Evolutionary conservation across 2,888 invertebrate species (phyloP).

Genomic region (Ochropleura leucogaster): DNA sequence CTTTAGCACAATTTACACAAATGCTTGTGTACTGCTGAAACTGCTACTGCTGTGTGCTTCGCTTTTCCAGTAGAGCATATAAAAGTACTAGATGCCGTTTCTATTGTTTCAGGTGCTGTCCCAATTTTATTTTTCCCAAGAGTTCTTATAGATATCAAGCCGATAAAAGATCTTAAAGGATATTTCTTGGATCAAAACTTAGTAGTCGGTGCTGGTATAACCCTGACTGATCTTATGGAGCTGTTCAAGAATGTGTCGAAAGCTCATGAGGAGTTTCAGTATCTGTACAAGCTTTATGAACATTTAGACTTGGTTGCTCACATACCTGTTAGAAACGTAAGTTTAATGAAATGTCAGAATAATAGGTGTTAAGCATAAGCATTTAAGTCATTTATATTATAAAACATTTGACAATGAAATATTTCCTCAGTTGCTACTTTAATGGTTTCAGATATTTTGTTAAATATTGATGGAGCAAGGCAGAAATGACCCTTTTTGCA

Average conservation of each 20-base stretch:
- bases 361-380: too few species aligned
- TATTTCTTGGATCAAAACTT: slow-evolving; percentile 84
- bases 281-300: slow-evolving; percentile 90
- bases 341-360: slow-evolving; percentile 61
- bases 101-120: slow-evolving; percentile 78
- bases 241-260: slow-evolving; percentile 81
- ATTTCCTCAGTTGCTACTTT: too few species aligned
- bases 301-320: slow-evolving; percentile 94
- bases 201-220: slow-evolving; percentile 91
- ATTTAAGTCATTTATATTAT: too few species aligned
- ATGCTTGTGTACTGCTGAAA: too few species aligned
- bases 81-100: not conserved
- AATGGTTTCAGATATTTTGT: too few species aligned
- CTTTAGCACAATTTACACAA: too few species aligned
- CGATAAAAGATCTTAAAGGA: slow-evolving; percentile 89
- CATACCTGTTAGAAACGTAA: slow-evolving; percentile 93
- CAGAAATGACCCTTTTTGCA: too few species aligned
- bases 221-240: slow-evolving; percentile 89
- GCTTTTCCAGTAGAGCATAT: not conserved
- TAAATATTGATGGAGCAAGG: too few species aligned
- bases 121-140: slow-evolving; percentile 84
- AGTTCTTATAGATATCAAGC: slow-evolving; percentile 92
- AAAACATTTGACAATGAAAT: too few species aligned
- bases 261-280: slow-evolving; percentile 87
- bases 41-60: too few species aligned